Evolutionary conservation across 2,888 invertebrate genomes (phyloP), one percentile per base, ranked within the genome.

Genomic region (Metopia argyrocephala): DNA sequence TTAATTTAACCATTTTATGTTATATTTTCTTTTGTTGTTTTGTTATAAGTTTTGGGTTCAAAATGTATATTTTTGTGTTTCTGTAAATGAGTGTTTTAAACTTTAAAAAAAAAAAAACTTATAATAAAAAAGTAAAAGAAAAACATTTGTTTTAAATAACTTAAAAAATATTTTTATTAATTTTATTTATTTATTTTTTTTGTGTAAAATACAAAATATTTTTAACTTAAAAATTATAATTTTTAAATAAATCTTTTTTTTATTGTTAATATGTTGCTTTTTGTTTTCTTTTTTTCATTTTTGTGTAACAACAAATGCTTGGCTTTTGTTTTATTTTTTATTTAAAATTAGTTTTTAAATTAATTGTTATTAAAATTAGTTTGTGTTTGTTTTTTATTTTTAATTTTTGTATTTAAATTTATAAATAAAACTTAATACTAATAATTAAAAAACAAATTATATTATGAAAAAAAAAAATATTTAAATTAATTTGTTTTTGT

Each of bases 241-340:
- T 31, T 78, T 71, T 71, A 65, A 23, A 46, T 57, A 52, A 64
- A 52, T 64, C 62, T 54, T 25, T 46, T 2, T n/a, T 28, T 52
- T 76, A 2, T 68, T 68, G 25, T 23, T 27, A 21, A 59, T 64
- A 31, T n/a, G n/a, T 64, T 54, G 50, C 56, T 54, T 59, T 28
- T 15, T 45, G 71, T 76, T 70, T 82, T 78, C 82, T 82, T 82
- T 79, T 82, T 82, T 73, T 82, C 15, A 38, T 12, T 12, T 38
- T 38, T 38, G 38, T 38, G 38, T 82, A 85, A 84, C 84, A 85
- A 85, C 84, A 85, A 85, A 85, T 84, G 83, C 75, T 82, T 71
- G 71, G 54, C 71, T 79, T 83, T 66, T 76, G 78, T 66, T 76
- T 78, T 20, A 79, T 84, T 27, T 64, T 78, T 50, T 54, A 69